These are phyloP conservation scores for Hydrochoerus hydrochaeris DNA, from an alignment of 2,113 vertebrate genomes.

Conservation along the genomic window DNA sequence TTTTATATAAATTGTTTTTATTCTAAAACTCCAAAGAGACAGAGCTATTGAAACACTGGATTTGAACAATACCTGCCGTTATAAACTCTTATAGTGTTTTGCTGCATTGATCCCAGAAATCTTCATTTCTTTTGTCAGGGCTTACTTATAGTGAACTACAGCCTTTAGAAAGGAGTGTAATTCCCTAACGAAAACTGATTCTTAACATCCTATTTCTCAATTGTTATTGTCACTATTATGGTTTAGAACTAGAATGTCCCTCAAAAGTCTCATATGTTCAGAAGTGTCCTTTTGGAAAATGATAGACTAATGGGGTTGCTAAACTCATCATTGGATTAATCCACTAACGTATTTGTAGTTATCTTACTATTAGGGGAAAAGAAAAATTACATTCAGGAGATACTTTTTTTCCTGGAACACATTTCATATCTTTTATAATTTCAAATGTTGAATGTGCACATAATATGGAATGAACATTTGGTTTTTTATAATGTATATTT, in stretches of 20 bases:
- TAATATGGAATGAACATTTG: background rate
- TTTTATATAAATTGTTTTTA: background rate
- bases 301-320: background rate
- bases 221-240: background rate
- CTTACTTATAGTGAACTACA: background rate
- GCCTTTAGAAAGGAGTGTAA: background rate
- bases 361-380: background rate
- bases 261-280: background rate
- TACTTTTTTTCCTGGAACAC: background rate
- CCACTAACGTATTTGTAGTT: background rate
- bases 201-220: background rate
- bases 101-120: background rate
- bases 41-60: background rate
- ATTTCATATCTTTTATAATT: constrained; percentile 12
- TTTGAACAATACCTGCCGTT: background rate
- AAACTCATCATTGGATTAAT: background rate
- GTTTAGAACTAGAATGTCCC: background rate
- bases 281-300: background rate
- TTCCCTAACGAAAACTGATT: background rate
- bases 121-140: background rate
- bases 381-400: background rate
- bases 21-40: background rate
- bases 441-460: background rate
- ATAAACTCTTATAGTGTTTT: background rate
- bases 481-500: background rate